Evolutionary conservation across 2,113 vertebrate genomes (phyloP).

Genomic region (Anser cygnoides): DNA sequence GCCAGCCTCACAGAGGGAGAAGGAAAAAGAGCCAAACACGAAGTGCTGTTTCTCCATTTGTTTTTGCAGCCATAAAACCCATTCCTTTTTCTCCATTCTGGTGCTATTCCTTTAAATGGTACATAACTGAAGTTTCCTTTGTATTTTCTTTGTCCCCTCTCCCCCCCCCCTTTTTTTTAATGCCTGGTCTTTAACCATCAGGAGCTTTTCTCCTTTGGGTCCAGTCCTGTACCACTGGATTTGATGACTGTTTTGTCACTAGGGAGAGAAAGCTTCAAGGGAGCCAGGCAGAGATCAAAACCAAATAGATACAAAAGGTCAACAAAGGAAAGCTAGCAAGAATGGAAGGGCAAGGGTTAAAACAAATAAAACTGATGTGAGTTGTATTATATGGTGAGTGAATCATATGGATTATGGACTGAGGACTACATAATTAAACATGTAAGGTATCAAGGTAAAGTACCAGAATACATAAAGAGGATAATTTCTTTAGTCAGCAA

Average conservation of each 20-base stretch:
- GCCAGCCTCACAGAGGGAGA: not conserved
- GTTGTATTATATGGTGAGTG: slow-evolving; percentile 42
- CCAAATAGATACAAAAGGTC: not conserved
- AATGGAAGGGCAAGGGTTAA: slow-evolving; percentile 55
- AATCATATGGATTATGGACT: slow-evolving; percentile 78
- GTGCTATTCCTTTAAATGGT: not conserved
- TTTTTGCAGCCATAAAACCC: not conserved
- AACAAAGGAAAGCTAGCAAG: not conserved
- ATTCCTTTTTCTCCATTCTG: not conserved
- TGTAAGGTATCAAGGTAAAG: slow-evolving; percentile 85
- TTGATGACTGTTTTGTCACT: not conserved
- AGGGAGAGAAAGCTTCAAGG: not conserved
- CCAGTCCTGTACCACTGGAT: not conserved
- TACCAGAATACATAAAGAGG: slow-evolving; percentile 84
- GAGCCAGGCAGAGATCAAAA: not conserved
- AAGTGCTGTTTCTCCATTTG: not conserved
- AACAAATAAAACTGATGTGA: slow-evolving; percentile 25
- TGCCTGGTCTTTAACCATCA: not conserved
- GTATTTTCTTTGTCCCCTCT: not conserved
- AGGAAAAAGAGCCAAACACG: not conserved
- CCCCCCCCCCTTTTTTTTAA: not conserved
- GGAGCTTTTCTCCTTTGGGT: not conserved
- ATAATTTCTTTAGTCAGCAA: slow-evolving; percentile 86
- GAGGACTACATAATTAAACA: slow-evolving; percentile 81
- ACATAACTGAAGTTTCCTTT: not conserved